Conservation (phyloP, 1,140 invertebrate species). For the Ceratosolen solmsi region DNA sequence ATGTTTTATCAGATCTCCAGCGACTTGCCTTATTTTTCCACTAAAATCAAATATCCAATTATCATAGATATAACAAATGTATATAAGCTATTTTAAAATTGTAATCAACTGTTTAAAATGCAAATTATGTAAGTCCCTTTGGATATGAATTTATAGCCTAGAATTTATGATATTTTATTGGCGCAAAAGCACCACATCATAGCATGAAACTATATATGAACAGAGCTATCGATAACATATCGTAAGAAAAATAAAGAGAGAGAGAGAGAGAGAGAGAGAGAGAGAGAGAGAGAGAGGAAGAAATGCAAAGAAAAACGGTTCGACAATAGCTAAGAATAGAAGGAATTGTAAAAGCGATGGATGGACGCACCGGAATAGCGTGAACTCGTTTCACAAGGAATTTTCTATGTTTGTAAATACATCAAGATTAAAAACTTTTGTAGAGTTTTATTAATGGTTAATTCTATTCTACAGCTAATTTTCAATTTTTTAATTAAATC, state of each 20-base stretch:
- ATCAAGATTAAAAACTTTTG: not conserved
- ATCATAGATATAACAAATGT: not conserved
- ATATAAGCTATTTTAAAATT: not conserved
- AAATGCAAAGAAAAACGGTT: not conserved
- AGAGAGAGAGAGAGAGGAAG: not conserved
- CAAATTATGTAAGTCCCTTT: not conserved
- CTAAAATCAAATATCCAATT: not conserved
- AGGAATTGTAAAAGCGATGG: not conserved
- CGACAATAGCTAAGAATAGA: not conserved
- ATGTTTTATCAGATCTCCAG: not conserved
- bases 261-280: not conserved
- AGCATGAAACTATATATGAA: not conserved
- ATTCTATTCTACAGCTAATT: too few relatives aligned
- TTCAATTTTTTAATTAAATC: too few relatives aligned
- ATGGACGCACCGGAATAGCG: not conserved
- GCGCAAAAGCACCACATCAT: not conserved
- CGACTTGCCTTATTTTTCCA: not conserved
- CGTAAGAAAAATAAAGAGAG: not conserved
- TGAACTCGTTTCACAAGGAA: not conserved
- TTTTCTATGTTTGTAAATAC: not conserved
- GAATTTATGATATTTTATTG: constrained; percentile 24
- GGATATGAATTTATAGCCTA: not conserved
- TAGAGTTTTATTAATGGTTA: too few relatives aligned
- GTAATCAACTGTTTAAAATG: not conserved
- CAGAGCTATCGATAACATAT: not conserved